These are phyloP conservation scores for Dipodomys ordii DNA, from an alignment of 2,113 vertebrate genomes.

Conservation along the genomic window DNA sequence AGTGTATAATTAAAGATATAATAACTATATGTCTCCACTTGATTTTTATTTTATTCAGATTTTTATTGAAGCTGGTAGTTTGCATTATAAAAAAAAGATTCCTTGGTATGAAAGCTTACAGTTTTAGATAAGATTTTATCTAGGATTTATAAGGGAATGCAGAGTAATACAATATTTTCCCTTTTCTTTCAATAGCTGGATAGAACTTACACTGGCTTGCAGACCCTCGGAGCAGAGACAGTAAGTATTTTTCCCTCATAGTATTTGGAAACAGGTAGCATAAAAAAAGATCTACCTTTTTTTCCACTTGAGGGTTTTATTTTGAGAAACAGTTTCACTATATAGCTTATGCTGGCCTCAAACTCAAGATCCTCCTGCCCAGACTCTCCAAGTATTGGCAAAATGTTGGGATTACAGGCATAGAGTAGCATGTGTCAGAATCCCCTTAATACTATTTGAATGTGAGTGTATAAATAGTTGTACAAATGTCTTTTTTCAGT, in stretches of 20 bases:
- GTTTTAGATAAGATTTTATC: slow-evolving; percentile 22
- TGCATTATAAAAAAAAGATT: slow-evolving; percentile 22
- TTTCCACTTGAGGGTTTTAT: not conserved
- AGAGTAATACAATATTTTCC: slow-evolving; percentile 7
- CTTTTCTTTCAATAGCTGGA: slow-evolving; percentile 90
- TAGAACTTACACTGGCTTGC: slow-evolving; percentile 98
- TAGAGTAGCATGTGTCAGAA: not conserved
- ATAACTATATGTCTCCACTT: not conserved
- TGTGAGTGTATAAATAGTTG: not conserved
- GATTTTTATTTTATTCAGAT: not conserved
- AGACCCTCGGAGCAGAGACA: slow-evolving; percentile 98
- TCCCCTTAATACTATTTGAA: not conserved
- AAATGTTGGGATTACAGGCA: not conserved
- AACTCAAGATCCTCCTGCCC: not conserved
- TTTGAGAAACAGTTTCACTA: not conserved
- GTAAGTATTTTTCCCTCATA: slow-evolving; percentile 85
- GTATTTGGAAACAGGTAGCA: not conserved
- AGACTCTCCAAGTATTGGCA: not conserved
- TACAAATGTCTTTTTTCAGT: not conserved
- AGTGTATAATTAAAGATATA: not conserved
- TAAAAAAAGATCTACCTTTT: slow-evolving; percentile 1
- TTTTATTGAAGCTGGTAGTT: slow-evolving; percentile 30
- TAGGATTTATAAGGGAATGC: not conserved
- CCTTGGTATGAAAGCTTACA: not conserved
- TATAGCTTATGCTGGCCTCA: not conserved